Evolutionary conservation across 2,888 invertebrate species (phyloP).

Genomic region (Acleris cristana): DNA sequence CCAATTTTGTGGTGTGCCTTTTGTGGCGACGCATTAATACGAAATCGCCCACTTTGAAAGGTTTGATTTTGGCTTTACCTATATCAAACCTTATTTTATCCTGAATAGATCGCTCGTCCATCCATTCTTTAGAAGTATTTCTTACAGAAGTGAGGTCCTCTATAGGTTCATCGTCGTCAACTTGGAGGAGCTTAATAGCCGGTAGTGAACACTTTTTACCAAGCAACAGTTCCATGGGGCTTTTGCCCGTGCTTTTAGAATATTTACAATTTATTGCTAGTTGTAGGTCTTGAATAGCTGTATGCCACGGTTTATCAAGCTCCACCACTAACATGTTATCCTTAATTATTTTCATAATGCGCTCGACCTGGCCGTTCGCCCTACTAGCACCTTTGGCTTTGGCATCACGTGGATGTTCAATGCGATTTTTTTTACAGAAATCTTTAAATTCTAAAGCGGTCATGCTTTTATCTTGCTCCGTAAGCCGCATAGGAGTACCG

Average conservation of each 20-base stretch:
- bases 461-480: slow-evolving; percentile 31
- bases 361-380: slow-evolving; percentile 42
- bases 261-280: slow-evolving; percentile 41
- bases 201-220: too few relatives aligned
- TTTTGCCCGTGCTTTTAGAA: slow-evolving; percentile 38
- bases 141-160: slow-evolving; percentile 21
- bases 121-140: slow-evolving; percentile 24
- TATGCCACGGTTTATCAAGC: slow-evolving; percentile 1
- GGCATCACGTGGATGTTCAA: slow-evolving; percentile 40
- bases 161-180: slow-evolving; percentile 3
- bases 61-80: slow-evolving; percentile 7
- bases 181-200: too few relatives aligned
- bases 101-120: slow-evolving; percentile 36
- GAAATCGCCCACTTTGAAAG: slow-evolving; percentile 36
- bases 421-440: slow-evolving; percentile 31
- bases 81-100: slow-evolving; percentile 34
- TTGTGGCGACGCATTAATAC: slow-evolving; percentile 31
- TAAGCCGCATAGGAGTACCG: slow-evolving; percentile 36
- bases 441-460: slow-evolving; percentile 32
- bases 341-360: slow-evolving; percentile 37
- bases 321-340: slow-evolving; percentile 30
- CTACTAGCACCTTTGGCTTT: slow-evolving; percentile 39
- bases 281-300: slow-evolving; percentile 40
- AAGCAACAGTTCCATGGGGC: too few relatives aligned
- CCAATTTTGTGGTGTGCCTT: slow-evolving; percentile 17